These are phyloP conservation scores for Apis laboriosa DNA, from an alignment of 1,140 invertebrate species.

Conservation along the genomic window DNA sequence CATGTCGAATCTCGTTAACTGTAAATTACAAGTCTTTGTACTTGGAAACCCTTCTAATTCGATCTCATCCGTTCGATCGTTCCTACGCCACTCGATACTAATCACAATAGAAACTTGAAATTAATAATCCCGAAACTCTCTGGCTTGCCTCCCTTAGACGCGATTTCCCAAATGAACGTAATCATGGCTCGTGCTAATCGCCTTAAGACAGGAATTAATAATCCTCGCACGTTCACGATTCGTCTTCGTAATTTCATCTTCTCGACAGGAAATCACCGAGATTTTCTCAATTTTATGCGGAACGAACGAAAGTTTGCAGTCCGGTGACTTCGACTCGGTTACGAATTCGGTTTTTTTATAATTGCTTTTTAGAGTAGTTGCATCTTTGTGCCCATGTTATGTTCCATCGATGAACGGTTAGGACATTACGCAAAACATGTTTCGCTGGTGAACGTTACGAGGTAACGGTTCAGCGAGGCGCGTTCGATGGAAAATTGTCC, in stretches of 20 bases:
- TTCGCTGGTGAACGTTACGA: slow-evolving; percentile 46
- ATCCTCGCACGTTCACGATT: slow-evolving; percentile 1
- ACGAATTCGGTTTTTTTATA: slow-evolving; percentile 14
- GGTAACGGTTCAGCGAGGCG: slow-evolving; percentile 58
- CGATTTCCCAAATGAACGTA: slow-evolving; percentile 26
- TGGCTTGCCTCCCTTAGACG: not conserved
- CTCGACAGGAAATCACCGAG: not conserved
- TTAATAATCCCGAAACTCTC: slow-evolving; percentile 32
- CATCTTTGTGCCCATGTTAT: slow-evolving; percentile 1
- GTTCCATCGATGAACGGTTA: slow-evolving; percentile 2
- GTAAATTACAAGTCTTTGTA: not conserved
- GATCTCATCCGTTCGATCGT: not conserved
- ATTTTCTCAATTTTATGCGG: not conserved
- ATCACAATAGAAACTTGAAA: slow-evolving; percentile 13
- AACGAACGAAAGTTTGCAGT: not conserved
- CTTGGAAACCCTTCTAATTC: not conserved
- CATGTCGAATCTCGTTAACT: not conserved
- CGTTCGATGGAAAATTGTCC: slow-evolving; percentile 57
- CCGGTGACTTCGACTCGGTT: not conserved
- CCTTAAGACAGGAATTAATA: slow-evolving; percentile 31
- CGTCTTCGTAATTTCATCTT: not conserved
- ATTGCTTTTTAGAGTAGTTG: slow-evolving; percentile 41
- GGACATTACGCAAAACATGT: slow-evolving; percentile 61
- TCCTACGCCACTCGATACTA: not conserved
- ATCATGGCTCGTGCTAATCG: slow-evolving; percentile 9